These are phyloP conservation scores for Mechanitis messenoides DNA, from an alignment of 2,888 invertebrate genomes.

Conservation along the genomic window DNA sequence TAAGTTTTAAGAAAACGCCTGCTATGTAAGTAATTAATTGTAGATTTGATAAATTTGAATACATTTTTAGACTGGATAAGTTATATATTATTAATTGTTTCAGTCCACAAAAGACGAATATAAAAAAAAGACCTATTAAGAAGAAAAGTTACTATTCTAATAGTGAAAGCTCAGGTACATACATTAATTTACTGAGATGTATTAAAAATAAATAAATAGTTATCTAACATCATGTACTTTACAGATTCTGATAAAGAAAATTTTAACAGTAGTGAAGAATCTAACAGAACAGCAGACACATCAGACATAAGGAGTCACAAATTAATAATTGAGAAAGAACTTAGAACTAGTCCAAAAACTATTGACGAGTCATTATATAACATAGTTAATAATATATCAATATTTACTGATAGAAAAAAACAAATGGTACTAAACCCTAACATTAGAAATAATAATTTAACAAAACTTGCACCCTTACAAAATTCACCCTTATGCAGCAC, in stretches of 20 bases:
- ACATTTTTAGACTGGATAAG: not conserved
- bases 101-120: slow-evolving; percentile 44
- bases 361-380: slow-evolving; percentile 57
- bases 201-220: slow-evolving; percentile 9
- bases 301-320: slow-evolving; percentile 53
- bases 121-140: slow-evolving; percentile 37
- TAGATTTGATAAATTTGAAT: not conserved
- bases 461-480: slow-evolving; percentile 37
- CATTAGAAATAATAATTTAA: slow-evolving; percentile 34
- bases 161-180: slow-evolving; percentile 43
- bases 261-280: slow-evolving; percentile 24
- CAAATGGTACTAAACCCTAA: slow-evolving; percentile 3
- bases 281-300: slow-evolving; percentile 35
- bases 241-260: slow-evolving; percentile 65
- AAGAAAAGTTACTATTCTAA: slow-evolving; percentile 46
- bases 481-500: slow-evolving; percentile 62
- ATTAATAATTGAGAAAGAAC: slow-evolving; percentile 51
- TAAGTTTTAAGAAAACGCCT: slow-evolving; percentile 1
- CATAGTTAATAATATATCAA: slow-evolving; percentile 48
- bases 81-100: slow-evolving; percentile 9
- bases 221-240: slow-evolving; percentile 27
- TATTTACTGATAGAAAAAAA: slow-evolving; percentile 41
- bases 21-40: slow-evolving; percentile 4
- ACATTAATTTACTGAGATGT: not conserved
- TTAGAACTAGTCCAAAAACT: slow-evolving; percentile 32